phyloP scores from a whole-genome alignment of 2,113 vertebrate genomes.

The Aythya baeri region DNA sequence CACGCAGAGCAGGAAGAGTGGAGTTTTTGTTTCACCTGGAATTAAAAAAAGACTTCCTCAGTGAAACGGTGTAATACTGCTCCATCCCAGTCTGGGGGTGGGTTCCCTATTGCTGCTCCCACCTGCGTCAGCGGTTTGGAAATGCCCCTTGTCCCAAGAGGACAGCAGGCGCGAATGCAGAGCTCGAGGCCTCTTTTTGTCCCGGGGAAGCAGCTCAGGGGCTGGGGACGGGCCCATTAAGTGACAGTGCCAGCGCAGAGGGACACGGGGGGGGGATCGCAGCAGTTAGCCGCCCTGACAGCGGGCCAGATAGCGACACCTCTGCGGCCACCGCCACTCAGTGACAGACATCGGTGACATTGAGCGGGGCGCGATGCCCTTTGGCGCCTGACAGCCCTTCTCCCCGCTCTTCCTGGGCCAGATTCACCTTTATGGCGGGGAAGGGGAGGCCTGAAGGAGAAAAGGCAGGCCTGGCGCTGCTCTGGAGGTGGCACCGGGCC shows the following conservation, averaged over 20 bases:
- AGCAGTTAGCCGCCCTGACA: background rate
- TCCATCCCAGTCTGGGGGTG: background rate
- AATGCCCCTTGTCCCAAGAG: background rate
- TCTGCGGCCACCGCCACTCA: background rate
- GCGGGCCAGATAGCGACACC: background rate
- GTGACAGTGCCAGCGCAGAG: background rate
- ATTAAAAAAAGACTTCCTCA: conserved; percentile 2
- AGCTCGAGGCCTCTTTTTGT: background rate
- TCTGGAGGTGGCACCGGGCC: background rate
- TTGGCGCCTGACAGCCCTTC: background rate
- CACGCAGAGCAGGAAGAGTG: background rate
- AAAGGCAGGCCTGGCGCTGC: background rate
- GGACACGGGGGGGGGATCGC: background rate
- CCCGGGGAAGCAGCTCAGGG: fast-evolving
- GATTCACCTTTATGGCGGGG: background rate
- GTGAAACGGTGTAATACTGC: background rate
- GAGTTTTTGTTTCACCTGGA: conserved; percentile 34
- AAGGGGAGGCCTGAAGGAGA: background rate
- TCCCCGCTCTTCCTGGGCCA: background rate
- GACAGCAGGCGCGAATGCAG: background rate
- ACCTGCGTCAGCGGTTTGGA: background rate
- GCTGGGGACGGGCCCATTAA: fast-evolving
- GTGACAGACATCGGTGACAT: background rate
- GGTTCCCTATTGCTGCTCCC: background rate
- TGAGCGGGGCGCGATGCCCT: conserved; percentile 1